Evolutionary conservation across 2,888 invertebrate species (phyloP), one percentile per base, ranked within the genome.

Genomic region (Dynastes grantii): DNA sequence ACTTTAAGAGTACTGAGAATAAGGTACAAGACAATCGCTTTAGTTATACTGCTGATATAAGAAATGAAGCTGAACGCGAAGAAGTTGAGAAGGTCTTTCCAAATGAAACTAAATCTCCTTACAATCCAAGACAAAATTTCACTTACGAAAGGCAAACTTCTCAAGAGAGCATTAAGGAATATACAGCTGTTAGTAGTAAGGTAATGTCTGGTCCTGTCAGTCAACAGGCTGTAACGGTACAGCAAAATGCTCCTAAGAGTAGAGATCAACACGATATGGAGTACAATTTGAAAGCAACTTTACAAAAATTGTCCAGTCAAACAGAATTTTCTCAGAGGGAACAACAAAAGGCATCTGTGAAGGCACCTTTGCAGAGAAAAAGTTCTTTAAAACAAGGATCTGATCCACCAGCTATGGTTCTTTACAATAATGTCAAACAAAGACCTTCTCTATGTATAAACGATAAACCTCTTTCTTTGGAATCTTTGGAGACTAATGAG

Each of bases 201-300:
- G 94, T 95, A n/a, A 95, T 95, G 95, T 90, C 92, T 71, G 94
- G 93, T 0, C 94, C 95, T 0, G 92, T 94, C 79, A 91, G 92
- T 79, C 95, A 95, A 85, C 92, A 93, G 81, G 95, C 95, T 51
- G 93, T 94, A 16, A 92, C 93, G 22, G 90, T 90, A 63, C 90
- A 90, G 67, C 88, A 89, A 84, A 88, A 89, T 79, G 87, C 90
- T 6, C 92, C 92, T 70, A 92, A 91, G 86, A 91, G 89, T 82
- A 90, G 92, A 76, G 90, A 92, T 82, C 90, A 91, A 82, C 91
- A 91, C 76, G 90, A 91, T 83, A 90, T 89, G 76, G 88, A 89
- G 61, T 92, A 88, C 2, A 90, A 87, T 81, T 84, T 92, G 37
- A 88, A 90, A 29, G 92, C 91, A 67, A 91, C 92, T 9, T 90